phyloP scores from a whole-genome alignment of 2,113 vertebrate genomes.

The Manacus vitellinus region DNA sequence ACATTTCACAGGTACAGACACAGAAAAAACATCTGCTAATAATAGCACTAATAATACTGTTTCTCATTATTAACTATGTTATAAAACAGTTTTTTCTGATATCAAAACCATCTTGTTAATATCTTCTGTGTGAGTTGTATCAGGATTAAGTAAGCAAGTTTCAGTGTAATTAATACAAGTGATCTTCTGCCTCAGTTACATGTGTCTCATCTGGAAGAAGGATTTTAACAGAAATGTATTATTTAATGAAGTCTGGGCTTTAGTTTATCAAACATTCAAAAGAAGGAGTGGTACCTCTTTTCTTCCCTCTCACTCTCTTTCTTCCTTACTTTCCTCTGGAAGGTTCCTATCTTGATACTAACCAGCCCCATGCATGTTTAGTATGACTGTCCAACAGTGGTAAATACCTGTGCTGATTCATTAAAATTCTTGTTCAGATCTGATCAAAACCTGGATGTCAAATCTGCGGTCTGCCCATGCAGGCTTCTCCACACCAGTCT shows the following conservation, averaged over 20 bases:
- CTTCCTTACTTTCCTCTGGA: slow-evolving; percentile 34
- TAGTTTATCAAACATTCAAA: neutral
- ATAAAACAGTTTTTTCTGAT: neutral
- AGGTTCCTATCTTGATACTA: slow-evolving; percentile 8
- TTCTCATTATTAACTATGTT: neutral
- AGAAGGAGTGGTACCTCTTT: neutral
- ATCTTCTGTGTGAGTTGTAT: neutral
- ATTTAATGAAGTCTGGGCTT: neutral
- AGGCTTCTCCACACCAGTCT: slow-evolving; percentile 19
- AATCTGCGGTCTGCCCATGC: slow-evolving; percentile 9
- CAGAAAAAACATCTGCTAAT: neutral
- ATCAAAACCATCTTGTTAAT: neutral
- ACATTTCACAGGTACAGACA: neutral
- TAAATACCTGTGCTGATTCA: slow-evolving; percentile 44
- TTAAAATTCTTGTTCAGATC: slow-evolving; percentile 48
- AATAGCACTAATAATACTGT: neutral
- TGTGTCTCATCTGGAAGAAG: neutral
- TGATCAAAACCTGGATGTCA: slow-evolving; percentile 45
- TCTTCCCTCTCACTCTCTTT: neutral
- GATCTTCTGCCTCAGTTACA: neutral
- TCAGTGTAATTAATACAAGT: neutral
- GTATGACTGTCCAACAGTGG: slow-evolving; percentile 2
- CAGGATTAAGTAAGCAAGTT: neutral
- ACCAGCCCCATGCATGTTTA: slow-evolving; percentile 40
- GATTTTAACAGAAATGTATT: neutral